Evolutionary conservation across 2,797 vertebrate species (phyloP), one percentile per base, ranked within the genome.

Genomic region (Melanitta fusca): DNA sequence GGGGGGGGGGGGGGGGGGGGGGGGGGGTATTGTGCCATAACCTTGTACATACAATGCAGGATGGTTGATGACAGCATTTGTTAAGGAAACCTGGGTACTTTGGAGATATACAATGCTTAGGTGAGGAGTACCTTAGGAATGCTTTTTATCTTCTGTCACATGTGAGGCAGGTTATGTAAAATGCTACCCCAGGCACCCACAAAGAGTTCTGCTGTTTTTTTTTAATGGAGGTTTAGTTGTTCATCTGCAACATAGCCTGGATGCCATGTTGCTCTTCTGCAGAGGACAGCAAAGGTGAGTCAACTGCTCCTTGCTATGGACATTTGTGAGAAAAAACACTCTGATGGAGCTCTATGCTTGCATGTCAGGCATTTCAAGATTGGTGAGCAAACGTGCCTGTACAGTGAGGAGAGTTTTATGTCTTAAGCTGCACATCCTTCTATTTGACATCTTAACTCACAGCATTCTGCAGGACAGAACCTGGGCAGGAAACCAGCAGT

Each of bases 381-480:
- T 5, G 57, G 22, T 1, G 21, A 61, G 15, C 18, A n/a, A 72
- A 60, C 15, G 1, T 10, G 43, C 28, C 28, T 53, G 38, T 22
- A 19, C 39, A 65, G 28, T 27, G 8, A 9, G 10, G 21, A 27
- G 22, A 43, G 11, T 30, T 72, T 0, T 19, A 24, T 0, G 0
- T 25, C 34, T 72, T 30, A 57, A 72, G 58, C 24, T 39, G 7
- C 14, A 1, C 8, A 4, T 10, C 13, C 27, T 61, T 51, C 39
- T n/a, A 6, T 21, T 6, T 30, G 28, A 3, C 13, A 8, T 36
- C 27, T 47, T 38, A 10, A 6, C 18, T 12, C 24, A 38, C 6
- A 9, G 13, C 5, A 12, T 7, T 84, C 45, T 79, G 24, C 36
- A 58, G 64, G 34, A 25, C 22, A 74, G 53, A 66, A 11, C 17